phyloP scores from a whole-genome alignment of 2,797 vertebrate genomes.

The Clarias pachynema region DNA sequence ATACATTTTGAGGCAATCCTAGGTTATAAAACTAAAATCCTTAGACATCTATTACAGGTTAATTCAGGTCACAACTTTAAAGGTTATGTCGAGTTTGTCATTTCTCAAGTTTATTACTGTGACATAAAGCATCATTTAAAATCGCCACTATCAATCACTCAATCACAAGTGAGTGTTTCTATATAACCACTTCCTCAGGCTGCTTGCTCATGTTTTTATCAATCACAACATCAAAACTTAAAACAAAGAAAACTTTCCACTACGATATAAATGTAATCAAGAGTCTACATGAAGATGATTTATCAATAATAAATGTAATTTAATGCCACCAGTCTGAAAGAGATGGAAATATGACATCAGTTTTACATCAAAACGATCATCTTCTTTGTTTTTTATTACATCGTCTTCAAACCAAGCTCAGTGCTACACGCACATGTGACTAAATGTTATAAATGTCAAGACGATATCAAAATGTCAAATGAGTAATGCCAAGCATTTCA shows the following conservation, averaged over 20 bases:
- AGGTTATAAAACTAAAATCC: background rate
- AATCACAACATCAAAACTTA: background rate
- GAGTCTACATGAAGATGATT: background rate
- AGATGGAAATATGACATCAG: background rate
- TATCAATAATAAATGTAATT: background rate
- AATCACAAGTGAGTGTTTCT: background rate
- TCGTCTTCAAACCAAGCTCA: background rate
- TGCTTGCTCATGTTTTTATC: background rate
- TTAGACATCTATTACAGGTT: background rate
- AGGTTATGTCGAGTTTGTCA: background rate
- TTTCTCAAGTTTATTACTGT: background rate
- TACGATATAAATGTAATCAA: background rate
- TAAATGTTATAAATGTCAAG: conserved; percentile 30
- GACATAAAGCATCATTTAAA: background rate
- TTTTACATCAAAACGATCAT: background rate
- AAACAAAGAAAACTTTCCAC: background rate
- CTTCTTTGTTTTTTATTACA: background rate
- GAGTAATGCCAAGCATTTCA: background rate
- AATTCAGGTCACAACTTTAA: background rate
- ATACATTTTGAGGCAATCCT: background rate
- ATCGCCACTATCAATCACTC: background rate
- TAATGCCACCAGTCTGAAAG: background rate
- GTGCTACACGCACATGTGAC: background rate
- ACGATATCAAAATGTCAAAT: conserved; percentile 33
- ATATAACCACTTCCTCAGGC: conserved; percentile 1